Percentiles rank a stretch among this genome's conserved stretches.
These are phyloP conservation scores for Acanthurus tractus DNA, from an alignment of 2,797 vertebrate species.

Conservation along the genomic window DNA sequence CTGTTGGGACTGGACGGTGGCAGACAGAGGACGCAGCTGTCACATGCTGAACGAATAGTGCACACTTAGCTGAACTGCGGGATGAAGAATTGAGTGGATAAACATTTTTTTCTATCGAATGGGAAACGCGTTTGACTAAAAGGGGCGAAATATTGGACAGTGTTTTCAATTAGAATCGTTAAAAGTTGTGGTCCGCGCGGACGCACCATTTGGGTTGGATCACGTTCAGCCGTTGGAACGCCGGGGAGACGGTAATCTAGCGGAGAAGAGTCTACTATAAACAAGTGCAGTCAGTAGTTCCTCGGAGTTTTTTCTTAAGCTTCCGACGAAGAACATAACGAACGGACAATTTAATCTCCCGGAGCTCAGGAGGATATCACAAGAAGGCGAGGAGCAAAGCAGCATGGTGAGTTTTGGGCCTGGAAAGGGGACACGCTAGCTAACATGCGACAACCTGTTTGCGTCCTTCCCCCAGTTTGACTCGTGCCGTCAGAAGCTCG, in stretches of 20 bases:
- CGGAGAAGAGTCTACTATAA: neutral
- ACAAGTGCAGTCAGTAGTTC: slow-evolving; percentile 38
- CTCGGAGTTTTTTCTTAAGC: neutral
- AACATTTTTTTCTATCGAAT: neutral
- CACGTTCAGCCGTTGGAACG: slow-evolving; percentile 26
- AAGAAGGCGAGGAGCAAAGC: slow-evolving; percentile 51
- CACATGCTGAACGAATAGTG: slow-evolving; percentile 58
- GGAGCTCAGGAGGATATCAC: slow-evolving; percentile 19
- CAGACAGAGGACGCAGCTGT: slow-evolving; percentile 77
- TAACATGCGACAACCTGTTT: slow-evolving; percentile 76
- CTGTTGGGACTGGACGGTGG: slow-evolving; percentile 53
- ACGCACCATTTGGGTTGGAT: slow-evolving; percentile 15
- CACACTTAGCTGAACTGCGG: neutral
- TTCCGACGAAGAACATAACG: slow-evolving; percentile 18
- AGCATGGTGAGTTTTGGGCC: slow-evolving; percentile 85
- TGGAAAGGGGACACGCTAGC: slow-evolving; percentile 46
- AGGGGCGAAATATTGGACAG: neutral
- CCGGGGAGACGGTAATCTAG: slow-evolving; percentile 49
- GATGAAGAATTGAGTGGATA: slow-evolving; percentile 14
- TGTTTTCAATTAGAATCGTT: neutral
- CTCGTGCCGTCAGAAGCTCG: slow-evolving; percentile 18
- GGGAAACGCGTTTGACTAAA: neutral
- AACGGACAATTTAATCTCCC: neutral
- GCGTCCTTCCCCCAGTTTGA: slow-evolving; percentile 39
- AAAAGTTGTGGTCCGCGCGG: slow-evolving; percentile 34